Evolutionary conservation across 2,113 vertebrate genomes (phyloP), one percentile per base, ranked within the genome.

Genomic region (Periophthalmus modestus): DNA sequence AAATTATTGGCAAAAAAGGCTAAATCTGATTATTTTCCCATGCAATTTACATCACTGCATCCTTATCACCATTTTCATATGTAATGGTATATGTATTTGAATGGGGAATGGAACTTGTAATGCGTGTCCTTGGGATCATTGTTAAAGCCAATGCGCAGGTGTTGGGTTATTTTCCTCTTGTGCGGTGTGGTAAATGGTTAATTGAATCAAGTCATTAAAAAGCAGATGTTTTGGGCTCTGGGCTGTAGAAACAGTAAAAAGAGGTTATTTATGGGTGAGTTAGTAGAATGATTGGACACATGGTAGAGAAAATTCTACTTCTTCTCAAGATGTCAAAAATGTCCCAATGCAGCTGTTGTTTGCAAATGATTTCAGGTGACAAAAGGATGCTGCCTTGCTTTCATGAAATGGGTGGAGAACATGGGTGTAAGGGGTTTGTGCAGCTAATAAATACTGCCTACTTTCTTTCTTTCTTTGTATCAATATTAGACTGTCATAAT

Each of bases 121-220:
- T 65, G 62, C 4, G 34, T 67, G 66, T 62, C 59, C 71, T 67
- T 69, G 63, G 68, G 13, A 57, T 68, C 12, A 57, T 77, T 82
- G 33, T 67, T n/a, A 36, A 68, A 39, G 72, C 66, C 19, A 65
- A 15, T 59, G 65, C 16, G 19, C 68, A 77, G 80, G 74, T 72
- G 71, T 58, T 75, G 36, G 15, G 2, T 68, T 58, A 57, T 55
- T 77, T 75, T 81, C 74, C 71, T 48, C 75, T 28, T 55, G 52
- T 55, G 55, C 74, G 79, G 78, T 81, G 74, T 62, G 58, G 70
- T 85, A 85, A 84, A 88, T 74, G 81, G 67, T 79, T 89, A 82
- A 82, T 86, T 86, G 72, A 86, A 90, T 82, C 62, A 73, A 47
- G 66, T 61, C 62, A 75, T 69, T 82, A 79, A 86, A 87, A 23